phyloP scores from a whole-genome alignment of 2,113 vertebrate species.

The Paracanthobrama guichenoti region DNA sequence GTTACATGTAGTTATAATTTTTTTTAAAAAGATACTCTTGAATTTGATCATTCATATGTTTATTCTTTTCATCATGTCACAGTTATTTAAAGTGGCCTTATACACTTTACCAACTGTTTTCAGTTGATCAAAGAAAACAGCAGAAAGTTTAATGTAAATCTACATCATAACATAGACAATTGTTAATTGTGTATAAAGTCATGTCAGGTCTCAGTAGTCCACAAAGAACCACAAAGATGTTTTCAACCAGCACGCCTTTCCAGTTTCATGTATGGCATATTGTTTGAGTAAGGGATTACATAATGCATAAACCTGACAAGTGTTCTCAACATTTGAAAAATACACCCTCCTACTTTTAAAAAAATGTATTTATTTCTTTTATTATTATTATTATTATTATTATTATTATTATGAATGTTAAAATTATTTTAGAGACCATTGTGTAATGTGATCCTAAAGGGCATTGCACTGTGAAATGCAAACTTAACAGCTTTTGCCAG shows the following conservation, averaged over 20 bases:
- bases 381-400: too few relatives aligned
- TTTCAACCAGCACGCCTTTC: conserved; percentile 13
- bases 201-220: neutral
- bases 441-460: neutral
- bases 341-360: neutral
- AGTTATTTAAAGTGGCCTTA: too few relatives aligned
- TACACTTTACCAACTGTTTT: neutral
- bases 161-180: neutral
- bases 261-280: neutral
- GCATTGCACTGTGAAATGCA: neutral
- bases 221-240: neutral
- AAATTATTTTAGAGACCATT: neutral
- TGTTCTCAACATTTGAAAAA: neutral
- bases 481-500: neutral
- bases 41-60: too few relatives aligned
- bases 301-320: neutral
- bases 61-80: too few relatives aligned
- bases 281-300: neutral
- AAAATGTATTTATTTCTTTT: too few relatives aligned
- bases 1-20: too few relatives aligned
- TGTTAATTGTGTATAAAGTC: neutral
- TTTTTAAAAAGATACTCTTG: too few relatives aligned
- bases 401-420: neutral
- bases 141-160: neutral
- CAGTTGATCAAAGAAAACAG: neutral